A percentile compares a stretch with the other conserved stretches of the same genome.
Evolutionary conservation across 2,797 vertebrate genomes (phyloP).

Genomic region (Chelon auratus): DNA sequence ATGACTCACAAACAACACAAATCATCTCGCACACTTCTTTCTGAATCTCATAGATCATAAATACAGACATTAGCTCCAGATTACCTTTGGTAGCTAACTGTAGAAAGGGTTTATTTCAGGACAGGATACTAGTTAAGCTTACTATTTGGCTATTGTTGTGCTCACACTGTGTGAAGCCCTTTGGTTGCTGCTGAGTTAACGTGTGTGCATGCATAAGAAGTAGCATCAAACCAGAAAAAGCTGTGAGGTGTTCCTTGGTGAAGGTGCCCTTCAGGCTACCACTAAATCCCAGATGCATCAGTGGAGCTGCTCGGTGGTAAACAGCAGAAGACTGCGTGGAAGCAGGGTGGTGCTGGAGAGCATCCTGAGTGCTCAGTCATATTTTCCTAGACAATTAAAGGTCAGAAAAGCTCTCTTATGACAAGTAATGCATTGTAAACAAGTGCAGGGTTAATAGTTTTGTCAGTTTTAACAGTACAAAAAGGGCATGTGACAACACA

Average conservation of each 20-base stretch:
- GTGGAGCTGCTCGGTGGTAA: slow-evolving; percentile 17
- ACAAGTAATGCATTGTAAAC: slow-evolving; percentile 21
- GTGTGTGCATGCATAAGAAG: not conserved
- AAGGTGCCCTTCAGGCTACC: slow-evolving; percentile 38
- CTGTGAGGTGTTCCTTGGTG: not conserved
- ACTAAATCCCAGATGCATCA: slow-evolving; percentile 22
- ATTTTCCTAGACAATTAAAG: slow-evolving; percentile 37
- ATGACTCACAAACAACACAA: not conserved
- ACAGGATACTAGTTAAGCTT: not conserved
- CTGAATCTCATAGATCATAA: not conserved
- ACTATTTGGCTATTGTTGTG: not conserved
- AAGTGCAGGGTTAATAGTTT: slow-evolving; percentile 36
- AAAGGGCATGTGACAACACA: slow-evolving; percentile 10
- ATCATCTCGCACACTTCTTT: not conserved
- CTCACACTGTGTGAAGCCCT: not conserved
- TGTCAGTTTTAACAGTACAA: slow-evolving; percentile 28
- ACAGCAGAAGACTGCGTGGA: slow-evolving; percentile 13
- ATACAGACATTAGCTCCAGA: slow-evolving; percentile 3
- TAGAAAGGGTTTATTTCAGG: not conserved
- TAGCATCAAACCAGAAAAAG: not conserved
- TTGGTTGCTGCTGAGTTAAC: not conserved
- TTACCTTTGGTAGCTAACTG: not conserved
- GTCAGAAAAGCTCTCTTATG: slow-evolving; percentile 26
- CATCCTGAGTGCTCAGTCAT: slow-evolving; percentile 2
- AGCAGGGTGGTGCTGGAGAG: slow-evolving; percentile 1